phyloP scores from a whole-genome alignment of 1,140 invertebrate species.

The Notospermus geniculatus region DNA sequence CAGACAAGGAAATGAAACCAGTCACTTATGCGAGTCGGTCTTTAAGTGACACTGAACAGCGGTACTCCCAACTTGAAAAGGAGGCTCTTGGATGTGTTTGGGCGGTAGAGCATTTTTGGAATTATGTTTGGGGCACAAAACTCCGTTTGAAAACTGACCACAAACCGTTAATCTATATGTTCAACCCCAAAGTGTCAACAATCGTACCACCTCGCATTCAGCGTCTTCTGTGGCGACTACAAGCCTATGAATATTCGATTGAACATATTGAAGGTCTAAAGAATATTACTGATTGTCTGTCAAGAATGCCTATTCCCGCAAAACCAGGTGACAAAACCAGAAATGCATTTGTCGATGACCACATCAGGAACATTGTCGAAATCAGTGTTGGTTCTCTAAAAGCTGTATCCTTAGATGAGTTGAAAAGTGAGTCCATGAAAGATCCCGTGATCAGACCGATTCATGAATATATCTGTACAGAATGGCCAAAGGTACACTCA shows the following conservation, averaged over 20 bases:
- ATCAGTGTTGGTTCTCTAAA: neutral
- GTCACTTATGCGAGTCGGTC: constrained; percentile 2
- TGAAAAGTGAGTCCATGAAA: neutral
- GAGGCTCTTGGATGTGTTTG: constrained; percentile 6
- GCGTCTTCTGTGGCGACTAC: neutral
- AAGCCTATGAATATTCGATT: neutral
- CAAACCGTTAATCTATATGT: neutral
- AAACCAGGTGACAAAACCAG: neutral
- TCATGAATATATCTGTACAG: neutral
- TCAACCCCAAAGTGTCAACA: neutral
- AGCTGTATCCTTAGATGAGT: neutral
- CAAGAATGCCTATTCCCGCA: neutral
- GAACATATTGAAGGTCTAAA: neutral
- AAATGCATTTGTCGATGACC: neutral
- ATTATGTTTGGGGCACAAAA: neutral
- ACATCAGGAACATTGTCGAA: neutral
- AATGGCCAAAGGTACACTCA: too few species aligned
- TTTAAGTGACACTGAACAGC: neutral
- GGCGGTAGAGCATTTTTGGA: constrained; percentile 2
- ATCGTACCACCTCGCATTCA: neutral
- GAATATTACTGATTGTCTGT: constrained; percentile 1
- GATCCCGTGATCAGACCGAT: neutral
- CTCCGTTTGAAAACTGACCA: neutral
- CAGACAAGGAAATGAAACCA: neutral
- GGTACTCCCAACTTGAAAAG: constrained; percentile 7